phyloP scores from a whole-genome alignment of 2,113 vertebrate genomes.

The Sminthopsis crassicaudata region DNA sequence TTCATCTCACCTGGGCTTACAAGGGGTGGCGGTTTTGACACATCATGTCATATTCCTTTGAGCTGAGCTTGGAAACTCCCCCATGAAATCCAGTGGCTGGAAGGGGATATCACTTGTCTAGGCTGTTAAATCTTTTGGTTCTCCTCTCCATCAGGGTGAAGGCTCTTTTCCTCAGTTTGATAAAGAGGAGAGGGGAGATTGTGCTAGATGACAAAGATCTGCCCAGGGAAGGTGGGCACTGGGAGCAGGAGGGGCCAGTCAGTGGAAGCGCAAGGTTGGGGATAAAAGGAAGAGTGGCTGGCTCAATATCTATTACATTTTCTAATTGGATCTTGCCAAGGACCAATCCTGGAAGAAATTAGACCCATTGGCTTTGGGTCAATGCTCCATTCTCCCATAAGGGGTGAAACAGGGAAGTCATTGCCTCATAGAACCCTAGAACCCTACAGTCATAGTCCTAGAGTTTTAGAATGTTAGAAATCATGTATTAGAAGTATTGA shows the following conservation, averaged over 20 bases:
- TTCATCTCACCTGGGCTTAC: not conserved
- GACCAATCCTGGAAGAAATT: not conserved
- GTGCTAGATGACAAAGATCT: not conserved
- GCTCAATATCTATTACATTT: not conserved
- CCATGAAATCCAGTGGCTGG: not conserved
- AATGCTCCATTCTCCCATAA: not conserved
- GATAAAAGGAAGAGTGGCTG: not conserved
- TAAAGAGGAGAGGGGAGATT: not conserved
- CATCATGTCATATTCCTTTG: not conserved
- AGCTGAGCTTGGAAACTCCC: not conserved
- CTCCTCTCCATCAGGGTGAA: not conserved
- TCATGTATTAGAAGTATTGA: too few species aligned
- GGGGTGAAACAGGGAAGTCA: not conserved
- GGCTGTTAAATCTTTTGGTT: not conserved
- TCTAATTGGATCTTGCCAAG: not conserved
- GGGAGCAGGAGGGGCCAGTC: not conserved
- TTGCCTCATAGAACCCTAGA: not conserved
- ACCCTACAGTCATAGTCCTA: not conserved
- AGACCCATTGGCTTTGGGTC: not conserved
- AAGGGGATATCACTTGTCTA: not conserved
- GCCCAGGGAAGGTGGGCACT: not conserved
- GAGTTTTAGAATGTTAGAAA: not conserved
- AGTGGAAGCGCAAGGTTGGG: not conserved
- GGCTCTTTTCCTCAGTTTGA: not conserved
- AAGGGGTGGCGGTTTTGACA: not conserved